phyloP scores from a whole-genome alignment of 2,888 invertebrate genomes.

The Carabus problematicus region DNA sequence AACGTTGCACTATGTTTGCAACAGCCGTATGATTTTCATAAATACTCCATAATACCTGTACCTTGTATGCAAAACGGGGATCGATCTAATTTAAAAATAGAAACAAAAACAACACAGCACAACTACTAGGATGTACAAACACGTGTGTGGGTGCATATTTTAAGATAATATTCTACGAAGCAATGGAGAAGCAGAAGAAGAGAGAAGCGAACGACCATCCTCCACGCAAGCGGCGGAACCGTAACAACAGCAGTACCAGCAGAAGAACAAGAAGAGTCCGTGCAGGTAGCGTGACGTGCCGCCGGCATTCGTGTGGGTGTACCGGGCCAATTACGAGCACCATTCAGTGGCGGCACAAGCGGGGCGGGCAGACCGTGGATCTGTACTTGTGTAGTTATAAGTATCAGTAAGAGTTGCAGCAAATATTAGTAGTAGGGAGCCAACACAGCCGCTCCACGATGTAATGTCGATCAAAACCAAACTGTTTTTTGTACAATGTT shows the following conservation, averaged over 20 bases:
- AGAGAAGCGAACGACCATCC: neutral
- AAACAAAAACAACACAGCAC: constrained; percentile 21
- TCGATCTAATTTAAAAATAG: constrained; percentile 35
- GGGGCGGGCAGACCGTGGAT: no score
- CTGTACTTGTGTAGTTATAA: no score
- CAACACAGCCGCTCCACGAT: no score
- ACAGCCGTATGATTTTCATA: no score
- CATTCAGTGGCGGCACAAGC: constrained; percentile 9
- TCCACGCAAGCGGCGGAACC: neutral
- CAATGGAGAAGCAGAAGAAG: neutral
- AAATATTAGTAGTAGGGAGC: no score
- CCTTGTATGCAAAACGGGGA: constrained; percentile 28
- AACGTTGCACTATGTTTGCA: no score
- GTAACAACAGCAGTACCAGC: constrained; percentile 5
- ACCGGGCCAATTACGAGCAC: constrained; percentile 36
- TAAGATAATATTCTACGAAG: constrained; percentile 9
- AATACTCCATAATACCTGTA: no score
- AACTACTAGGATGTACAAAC: constrained; percentile 9
- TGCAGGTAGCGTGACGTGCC: constrained; percentile 40
- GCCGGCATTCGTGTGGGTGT: constrained; percentile 40
- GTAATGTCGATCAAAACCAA: no score
- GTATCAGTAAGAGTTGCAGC: no score
- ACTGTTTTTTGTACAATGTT: no score
- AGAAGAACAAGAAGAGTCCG: constrained; percentile 26
- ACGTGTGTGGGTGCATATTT: constrained; percentile 32